Base-by-base conservation (phyloP, 2,888 invertebrate genomes). In the Busseola fusca region DNA sequence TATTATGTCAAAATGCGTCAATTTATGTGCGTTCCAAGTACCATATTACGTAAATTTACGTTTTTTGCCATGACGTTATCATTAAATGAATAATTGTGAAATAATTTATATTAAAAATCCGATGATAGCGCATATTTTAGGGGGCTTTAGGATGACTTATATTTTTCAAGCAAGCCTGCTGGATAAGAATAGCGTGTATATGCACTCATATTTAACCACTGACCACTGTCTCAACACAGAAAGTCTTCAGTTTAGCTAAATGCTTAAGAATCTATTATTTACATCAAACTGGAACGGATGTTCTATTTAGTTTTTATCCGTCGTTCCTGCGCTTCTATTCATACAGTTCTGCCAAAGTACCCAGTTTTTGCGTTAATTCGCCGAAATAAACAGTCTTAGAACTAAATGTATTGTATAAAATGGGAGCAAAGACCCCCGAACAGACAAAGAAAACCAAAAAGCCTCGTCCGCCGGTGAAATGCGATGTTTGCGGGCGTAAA, bases 351-450 rank as follows among this genome's bases (percentile, higher is more conserved):
- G 52, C 18, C 56, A 72, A 80, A 34, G 34, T 34, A 34, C 34
- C 34, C 34, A 34, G 69, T 52, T 37, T 72, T 76, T 59, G 56
- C 16, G 34, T 42, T 72, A 64, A 5, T 60, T 59, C 14, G 27
- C 12, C 42, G 12, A 58, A 73, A 16, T 30, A 60, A 58, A 60
- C 57, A 50, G 16, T 64, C 16, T 65, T 40, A 52, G 18, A 60
- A 66, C 18, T 74, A 59, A 67, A 80, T 87, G 85, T 69, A 73
- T 72, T 30, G 25, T 12, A 7, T 45, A 86, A 86, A 83, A 93
- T 93, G 93, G 91, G 90, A n/a, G 85, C 92, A 14, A 92, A 90
- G 82, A 79, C 88, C 64, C 86, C 91, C 34, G 86, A 84, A 21
- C 90, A 81, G 68, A 64, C 88, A 58, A 90, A 90, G 78, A 82